These are phyloP conservation scores for Oreonectes daqikongensis DNA, from an alignment of 2,797 vertebrate species.

Conservation along the genomic window DNA sequence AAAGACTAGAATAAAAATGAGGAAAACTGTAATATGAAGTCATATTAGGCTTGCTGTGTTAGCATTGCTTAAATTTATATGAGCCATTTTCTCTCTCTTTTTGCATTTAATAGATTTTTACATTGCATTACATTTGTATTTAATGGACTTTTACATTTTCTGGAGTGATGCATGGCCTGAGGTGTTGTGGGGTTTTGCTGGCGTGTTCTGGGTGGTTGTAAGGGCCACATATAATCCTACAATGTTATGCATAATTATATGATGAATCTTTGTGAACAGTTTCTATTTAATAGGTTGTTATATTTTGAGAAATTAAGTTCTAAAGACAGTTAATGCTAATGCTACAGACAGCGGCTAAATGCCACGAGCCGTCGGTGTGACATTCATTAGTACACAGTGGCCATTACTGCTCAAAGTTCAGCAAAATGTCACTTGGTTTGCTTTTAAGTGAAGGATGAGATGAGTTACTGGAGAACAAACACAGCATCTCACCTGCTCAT, in stretches of 20 bases:
- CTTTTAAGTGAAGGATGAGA: slow-evolving; percentile 46
- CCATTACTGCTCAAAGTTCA: slow-evolving; percentile 60
- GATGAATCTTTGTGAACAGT: neutral
- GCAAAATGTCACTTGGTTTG: slow-evolving; percentile 58
- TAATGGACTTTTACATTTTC: neutral
- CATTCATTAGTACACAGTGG: slow-evolving; percentile 60
- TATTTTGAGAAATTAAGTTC: slow-evolving; percentile 36
- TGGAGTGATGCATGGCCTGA: neutral
- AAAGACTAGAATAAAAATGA: too few relatives aligned
- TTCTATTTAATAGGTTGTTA: slow-evolving; percentile 14
- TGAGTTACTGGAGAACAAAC: slow-evolving; percentile 49
- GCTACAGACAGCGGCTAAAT: slow-evolving; percentile 49
- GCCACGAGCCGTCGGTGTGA: slow-evolving; percentile 52
- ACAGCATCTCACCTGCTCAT: slow-evolving; percentile 35
- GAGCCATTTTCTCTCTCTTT: neutral
- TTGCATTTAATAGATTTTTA: neutral
- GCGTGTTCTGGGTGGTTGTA: neutral
- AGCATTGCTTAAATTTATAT: neutral
- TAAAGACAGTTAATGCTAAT: slow-evolving; percentile 35
- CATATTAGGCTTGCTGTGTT: neutral
- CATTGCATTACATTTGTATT: too few relatives aligned
- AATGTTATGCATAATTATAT: neutral
- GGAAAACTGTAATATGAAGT: too few relatives aligned
- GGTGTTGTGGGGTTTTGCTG: neutral
- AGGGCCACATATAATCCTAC: neutral